Percentiles rank a stretch among this genome's conserved stretches.
These are phyloP conservation scores for Apus apus DNA, from an alignment of 2,113 vertebrate species.

Conservation along the genomic window DNA sequence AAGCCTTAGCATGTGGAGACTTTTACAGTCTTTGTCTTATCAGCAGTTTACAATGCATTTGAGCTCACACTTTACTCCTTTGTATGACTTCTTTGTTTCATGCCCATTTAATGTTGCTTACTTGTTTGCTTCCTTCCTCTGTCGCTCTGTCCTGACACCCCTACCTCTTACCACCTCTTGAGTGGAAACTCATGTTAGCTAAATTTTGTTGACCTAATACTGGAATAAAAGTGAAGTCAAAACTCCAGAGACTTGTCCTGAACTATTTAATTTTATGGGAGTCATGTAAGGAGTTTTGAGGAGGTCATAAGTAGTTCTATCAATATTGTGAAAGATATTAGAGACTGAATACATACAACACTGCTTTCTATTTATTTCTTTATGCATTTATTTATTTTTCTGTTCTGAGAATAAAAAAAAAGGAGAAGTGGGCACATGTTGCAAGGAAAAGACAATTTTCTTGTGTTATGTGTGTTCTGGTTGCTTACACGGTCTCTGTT, in stretches of 20 bases:
- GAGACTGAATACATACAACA: neutral
- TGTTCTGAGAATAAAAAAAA: neutral
- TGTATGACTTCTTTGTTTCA: neutral
- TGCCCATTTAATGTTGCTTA: neutral
- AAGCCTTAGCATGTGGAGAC: neutral
- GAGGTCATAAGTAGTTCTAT: neutral
- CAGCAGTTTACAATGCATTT: neutral
- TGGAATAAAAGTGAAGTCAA: neutral
- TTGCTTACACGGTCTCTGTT: neutral
- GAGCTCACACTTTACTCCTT: neutral
- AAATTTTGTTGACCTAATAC: neutral
- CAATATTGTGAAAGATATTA: neutral
- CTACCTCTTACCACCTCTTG: neutral
- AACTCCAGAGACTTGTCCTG: neutral
- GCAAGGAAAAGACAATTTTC: neutral
- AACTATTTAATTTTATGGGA: neutral
- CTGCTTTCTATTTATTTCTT: neutral
- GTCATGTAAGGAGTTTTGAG: neutral
- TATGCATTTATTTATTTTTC: neutral
- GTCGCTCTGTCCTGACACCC: accelerated
- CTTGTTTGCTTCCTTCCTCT: neutral
- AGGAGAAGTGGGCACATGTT: neutral
- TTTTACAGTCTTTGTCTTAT: neutral
- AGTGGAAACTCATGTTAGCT: neutral
- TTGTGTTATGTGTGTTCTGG: neutral